Conservation (phyloP, 1,140 invertebrate genomes). For the Contarinia nasturtii region DNA sequence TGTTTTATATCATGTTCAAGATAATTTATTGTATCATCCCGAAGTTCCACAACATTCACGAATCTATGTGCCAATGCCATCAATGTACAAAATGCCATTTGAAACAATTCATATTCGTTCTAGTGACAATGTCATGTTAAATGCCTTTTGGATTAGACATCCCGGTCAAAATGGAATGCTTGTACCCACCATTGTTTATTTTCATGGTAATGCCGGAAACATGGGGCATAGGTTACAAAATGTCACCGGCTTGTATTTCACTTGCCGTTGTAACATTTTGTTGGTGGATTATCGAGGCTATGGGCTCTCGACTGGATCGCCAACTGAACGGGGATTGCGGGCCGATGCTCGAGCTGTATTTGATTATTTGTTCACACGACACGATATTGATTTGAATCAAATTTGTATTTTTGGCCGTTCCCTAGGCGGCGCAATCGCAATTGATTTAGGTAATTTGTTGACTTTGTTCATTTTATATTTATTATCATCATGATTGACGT, state of each 20-base stretch:
- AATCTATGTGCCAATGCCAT: constrained; percentile 67
- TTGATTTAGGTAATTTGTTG: not conserved
- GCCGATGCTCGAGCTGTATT: constrained; percentile 73
- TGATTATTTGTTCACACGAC: constrained; percentile 59
- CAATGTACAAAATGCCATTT: constrained; percentile 34
- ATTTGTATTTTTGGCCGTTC: constrained; percentile 89
- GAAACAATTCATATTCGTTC: constrained; percentile 64
- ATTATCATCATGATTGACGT: not conserved
- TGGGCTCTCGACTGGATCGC: constrained; percentile 75
- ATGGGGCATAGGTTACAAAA: constrained; percentile 78
- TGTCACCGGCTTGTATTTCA: constrained; percentile 56
- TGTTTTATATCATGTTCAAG: constrained; percentile 67
- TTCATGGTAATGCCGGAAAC: constrained; percentile 93
- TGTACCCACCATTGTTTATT: constrained; percentile 66
- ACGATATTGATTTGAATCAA: constrained; percentile 65
- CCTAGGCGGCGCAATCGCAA: constrained; percentile 66
- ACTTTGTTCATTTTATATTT: not conserved
- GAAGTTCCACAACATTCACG: constrained; percentile 72
- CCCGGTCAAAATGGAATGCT: constrained; percentile 36
- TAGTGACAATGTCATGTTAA: constrained; percentile 60
- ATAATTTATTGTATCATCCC: constrained; percentile 73
- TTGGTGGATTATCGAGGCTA: constrained; percentile 89
- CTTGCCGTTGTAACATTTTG: constrained; percentile 66
- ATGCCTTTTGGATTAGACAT: constrained; percentile 75
- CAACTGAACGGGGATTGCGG: constrained; percentile 72